Percentiles rank a stretch among this genome's conserved stretches.
These are phyloP conservation scores for Nerophis ophidion DNA, from an alignment of 2,113 vertebrate genomes.

Conservation along the genomic window DNA sequence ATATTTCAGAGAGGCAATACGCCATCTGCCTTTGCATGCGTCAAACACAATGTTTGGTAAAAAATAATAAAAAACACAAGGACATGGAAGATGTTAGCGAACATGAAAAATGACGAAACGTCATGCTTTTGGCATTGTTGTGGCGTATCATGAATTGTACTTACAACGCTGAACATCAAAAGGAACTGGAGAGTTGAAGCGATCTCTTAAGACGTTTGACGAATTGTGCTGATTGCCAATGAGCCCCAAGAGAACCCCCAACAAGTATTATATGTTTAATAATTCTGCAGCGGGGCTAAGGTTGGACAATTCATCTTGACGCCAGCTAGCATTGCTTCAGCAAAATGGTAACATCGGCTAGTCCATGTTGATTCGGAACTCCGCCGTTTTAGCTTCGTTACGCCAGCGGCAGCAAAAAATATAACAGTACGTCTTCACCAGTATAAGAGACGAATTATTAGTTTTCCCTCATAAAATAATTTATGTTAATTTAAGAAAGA, in stretches of 20 bases:
- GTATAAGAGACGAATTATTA: background rate
- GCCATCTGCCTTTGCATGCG: background rate
- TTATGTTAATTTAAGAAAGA: constrained; percentile 30
- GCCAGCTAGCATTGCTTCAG: constrained; percentile 27
- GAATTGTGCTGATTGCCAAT: background rate
- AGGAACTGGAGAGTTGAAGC: background rate
- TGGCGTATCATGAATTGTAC: constrained; percentile 10
- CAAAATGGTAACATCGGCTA: constrained; percentile 31
- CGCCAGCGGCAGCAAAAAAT: background rate
- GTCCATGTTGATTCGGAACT: background rate
- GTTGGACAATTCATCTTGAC: constrained; percentile 32
- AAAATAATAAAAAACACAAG: too few relatives aligned
- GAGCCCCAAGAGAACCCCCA: background rate
- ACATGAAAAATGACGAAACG: background rate
- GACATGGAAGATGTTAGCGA: background rate
- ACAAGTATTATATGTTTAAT: background rate
- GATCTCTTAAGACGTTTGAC: constrained; percentile 1
- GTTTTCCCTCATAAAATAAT: constrained; percentile 3
- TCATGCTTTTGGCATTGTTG: background rate
- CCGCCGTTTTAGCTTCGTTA: background rate
- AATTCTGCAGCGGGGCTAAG: constrained; percentile 5
- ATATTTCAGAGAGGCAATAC: background rate
- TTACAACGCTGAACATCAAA: constrained; percentile 58
- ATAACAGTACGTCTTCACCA: background rate
- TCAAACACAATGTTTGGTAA: too few relatives aligned